These are phyloP conservation scores for Empidonax traillii DNA, from an alignment of 2,113 vertebrate species.

Conservation along the genomic window DNA sequence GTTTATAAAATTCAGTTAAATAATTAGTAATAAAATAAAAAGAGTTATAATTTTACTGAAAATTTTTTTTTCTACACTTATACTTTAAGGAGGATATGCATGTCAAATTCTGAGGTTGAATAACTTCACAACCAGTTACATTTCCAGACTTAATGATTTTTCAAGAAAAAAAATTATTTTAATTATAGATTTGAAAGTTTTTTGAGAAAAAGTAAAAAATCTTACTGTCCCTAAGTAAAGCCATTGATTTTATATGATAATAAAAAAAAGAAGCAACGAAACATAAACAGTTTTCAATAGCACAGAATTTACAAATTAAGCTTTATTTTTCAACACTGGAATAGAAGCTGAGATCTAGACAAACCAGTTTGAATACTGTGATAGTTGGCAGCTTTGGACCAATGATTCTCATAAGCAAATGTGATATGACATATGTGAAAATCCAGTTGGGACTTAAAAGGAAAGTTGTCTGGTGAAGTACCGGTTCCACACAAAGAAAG, in stretches of 20 bases:
- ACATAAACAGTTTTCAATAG: neutral
- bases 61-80: neutral
- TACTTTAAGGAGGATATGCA: neutral
- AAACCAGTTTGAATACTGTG: neutral
- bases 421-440: neutral
- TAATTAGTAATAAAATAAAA: neutral
- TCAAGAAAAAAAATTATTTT: neutral
- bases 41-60: neutral
- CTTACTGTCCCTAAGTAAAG: neutral
- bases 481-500: neutral
- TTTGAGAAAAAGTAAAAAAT: neutral
- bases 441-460: neutral
- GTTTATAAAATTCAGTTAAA: neutral
- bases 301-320: neutral
- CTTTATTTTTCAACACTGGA: neutral
- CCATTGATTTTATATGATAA: neutral
- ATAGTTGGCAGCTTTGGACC: neutral
- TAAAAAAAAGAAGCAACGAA: neutral
- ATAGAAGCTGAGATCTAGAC: neutral
- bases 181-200: neutral
- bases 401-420: neutral
- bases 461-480: neutral
- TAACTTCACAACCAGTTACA: neutral
- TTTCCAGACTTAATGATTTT: neutral
- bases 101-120: neutral